Evolutionary conservation across 2,888 invertebrate genomes (phyloP).

Genomic region (Epistrophe grossulariae): DNA sequence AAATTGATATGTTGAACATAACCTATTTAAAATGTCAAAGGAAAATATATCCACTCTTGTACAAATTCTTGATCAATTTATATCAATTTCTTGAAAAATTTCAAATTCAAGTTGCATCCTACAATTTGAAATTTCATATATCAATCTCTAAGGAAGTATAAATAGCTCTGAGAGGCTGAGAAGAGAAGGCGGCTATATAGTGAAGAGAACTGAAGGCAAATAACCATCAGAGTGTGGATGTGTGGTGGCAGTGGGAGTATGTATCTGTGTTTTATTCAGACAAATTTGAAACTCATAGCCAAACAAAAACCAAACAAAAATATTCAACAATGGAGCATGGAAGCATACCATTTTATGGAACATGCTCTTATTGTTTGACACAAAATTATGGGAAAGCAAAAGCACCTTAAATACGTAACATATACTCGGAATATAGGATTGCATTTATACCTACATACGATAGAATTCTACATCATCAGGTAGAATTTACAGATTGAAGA

Average conservation of each 20-base stretch:
- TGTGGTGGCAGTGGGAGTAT: not conserved
- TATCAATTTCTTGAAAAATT: not conserved
- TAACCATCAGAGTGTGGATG: not conserved
- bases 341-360: slow-evolving; percentile 17
- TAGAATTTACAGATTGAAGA: not conserved
- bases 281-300: not conserved
- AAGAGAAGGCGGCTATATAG: not conserved
- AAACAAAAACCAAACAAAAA: not conserved
- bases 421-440: not conserved
- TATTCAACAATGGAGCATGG: not conserved
- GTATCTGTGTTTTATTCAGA: not conserved
- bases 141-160: not conserved
- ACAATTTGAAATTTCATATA: not conserved
- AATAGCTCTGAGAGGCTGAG: not conserved
- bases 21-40: not conserved
- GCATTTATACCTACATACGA: not conserved
- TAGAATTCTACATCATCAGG: not conserved
- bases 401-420: not conserved
- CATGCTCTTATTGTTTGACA: slow-evolving; percentile 36
- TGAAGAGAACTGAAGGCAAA: not conserved
- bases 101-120: not conserved
- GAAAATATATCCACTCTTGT: not conserved
- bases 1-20: not conserved
- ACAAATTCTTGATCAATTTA: not conserved
- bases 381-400: slow-evolving; percentile 4